phyloP scores from a whole-genome alignment of 2,797 vertebrate species.

The Glyptemys insculpta region DNA sequence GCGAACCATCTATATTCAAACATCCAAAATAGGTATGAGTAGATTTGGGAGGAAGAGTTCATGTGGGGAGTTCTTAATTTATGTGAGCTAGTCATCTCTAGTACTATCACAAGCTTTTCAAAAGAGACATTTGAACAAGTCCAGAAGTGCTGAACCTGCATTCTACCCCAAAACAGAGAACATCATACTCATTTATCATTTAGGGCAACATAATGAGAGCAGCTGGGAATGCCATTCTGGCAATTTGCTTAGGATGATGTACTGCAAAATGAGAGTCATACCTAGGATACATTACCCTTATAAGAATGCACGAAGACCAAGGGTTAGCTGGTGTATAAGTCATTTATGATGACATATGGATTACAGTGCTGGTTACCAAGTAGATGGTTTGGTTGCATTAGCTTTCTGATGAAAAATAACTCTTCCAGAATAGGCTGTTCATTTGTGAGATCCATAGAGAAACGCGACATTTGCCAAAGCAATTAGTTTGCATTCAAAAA shows the following conservation, averaged over 20 bases:
- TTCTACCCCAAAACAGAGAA: conserved; percentile 46
- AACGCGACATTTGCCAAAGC: not conserved
- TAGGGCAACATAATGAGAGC: conserved; percentile 60
- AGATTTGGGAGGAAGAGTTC: not conserved
- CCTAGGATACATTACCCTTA: conserved; percentile 13
- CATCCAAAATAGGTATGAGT: not conserved
- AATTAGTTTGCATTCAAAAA: conserved; percentile 6
- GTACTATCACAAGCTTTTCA: not conserved
- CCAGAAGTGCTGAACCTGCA: conserved; percentile 35
- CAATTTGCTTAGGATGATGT: conserved; percentile 43
- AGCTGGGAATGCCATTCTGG: conserved; percentile 51
- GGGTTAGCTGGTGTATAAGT: not conserved
- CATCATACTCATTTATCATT: conserved; percentile 60
- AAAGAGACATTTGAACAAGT: conserved; percentile 5
- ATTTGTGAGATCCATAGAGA: not conserved
- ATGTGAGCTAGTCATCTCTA: not conserved
- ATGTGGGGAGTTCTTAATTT: not conserved
- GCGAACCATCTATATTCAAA: not conserved
- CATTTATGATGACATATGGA: not conserved
- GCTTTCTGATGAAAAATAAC: not conserved
- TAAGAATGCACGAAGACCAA: conserved; percentile 33
- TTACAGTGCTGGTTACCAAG: conserved; percentile 1
- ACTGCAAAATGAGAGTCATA: conserved; percentile 40
- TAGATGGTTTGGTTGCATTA: not conserved
- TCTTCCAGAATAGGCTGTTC: not conserved